phyloP scores from a whole-genome alignment of 1,140 invertebrate genomes.

The Rhynchophorus ferrugineus region DNA sequence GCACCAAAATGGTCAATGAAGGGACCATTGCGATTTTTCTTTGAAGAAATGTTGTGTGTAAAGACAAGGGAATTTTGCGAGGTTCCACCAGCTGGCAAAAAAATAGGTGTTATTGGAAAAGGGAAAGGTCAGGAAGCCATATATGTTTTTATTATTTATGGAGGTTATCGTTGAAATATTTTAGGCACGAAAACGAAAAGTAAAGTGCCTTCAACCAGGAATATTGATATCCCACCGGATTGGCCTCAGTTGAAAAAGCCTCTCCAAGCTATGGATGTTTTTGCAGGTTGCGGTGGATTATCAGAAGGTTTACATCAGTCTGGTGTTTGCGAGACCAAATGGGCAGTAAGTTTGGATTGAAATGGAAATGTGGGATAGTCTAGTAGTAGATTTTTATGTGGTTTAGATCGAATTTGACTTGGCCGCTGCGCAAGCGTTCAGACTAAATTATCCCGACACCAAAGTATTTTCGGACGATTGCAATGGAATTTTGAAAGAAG shows the following conservation, averaged over 20 bases:
- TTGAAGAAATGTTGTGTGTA: slow-evolving; percentile 60
- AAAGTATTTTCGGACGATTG: slow-evolving; percentile 77
- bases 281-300: slow-evolving; percentile 80
- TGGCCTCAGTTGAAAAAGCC: slow-evolving; percentile 43
- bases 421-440: slow-evolving; percentile 71
- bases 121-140: slow-evolving; percentile 57
- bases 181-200: slow-evolving; percentile 57
- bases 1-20: slow-evolving; percentile 17
- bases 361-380: background rate
- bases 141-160: background rate
- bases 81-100: slow-evolving; percentile 51
- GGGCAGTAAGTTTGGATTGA: slow-evolving; percentile 50
- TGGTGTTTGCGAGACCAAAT: slow-evolving; percentile 59
- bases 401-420: slow-evolving; percentile 65
- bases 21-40: slow-evolving; percentile 58
- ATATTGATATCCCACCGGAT: slow-evolving; percentile 30
- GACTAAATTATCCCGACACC: slow-evolving; percentile 66
- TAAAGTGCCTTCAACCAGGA: slow-evolving; percentile 44
- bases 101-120: slow-evolving; percentile 54
- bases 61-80: slow-evolving; percentile 52
- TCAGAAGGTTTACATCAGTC: slow-evolving; percentile 66
- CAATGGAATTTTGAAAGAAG: slow-evolving; percentile 61
- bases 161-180: background rate
- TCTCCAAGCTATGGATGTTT: slow-evolving; percentile 71
- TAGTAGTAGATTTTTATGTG: too few species aligned